Percentiles rank a stretch among this genome's conserved stretches.
Conservation (phyloP, 2,797 vertebrate genomes). For the Rachycentron canadum region DNA sequence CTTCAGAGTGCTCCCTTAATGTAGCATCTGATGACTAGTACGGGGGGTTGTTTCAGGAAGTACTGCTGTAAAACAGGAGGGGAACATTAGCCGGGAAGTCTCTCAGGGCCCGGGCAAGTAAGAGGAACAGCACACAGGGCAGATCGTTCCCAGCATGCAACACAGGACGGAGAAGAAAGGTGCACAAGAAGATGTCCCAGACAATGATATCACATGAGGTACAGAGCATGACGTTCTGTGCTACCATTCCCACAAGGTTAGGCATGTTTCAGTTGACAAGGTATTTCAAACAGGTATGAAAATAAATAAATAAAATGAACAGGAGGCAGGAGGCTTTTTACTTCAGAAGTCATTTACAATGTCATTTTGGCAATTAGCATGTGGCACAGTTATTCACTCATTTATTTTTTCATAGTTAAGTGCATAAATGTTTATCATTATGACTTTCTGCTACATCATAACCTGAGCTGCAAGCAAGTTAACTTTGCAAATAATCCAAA, state of each 20-base stretch:
- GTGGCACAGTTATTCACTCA: background rate
- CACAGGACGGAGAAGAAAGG: slow-evolving; percentile 65
- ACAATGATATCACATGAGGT: slow-evolving; percentile 59
- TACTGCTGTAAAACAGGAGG: slow-evolving; percentile 83
- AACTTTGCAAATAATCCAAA: slow-evolving; percentile 18
- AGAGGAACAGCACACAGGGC: slow-evolving; percentile 68
- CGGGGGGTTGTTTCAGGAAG: slow-evolving; percentile 84
- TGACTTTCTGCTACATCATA: background rate
- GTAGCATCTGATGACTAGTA: slow-evolving; percentile 85
- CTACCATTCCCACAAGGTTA: slow-evolving; percentile 39
- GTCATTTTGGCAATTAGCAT: background rate
- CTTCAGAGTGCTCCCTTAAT: slow-evolving; percentile 86
- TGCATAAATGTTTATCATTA: background rate
- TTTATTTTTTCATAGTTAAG: background rate
- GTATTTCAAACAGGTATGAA: slow-evolving; percentile 31
- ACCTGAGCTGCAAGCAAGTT: background rate
- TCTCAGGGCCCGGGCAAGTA: slow-evolving; percentile 72
- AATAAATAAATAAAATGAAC: slow-evolving; percentile 38
- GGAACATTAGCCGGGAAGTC: slow-evolving; percentile 83
- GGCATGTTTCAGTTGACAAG: slow-evolving; percentile 29
- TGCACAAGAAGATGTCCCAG: slow-evolving; percentile 62
- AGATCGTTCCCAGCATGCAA: slow-evolving; percentile 75
- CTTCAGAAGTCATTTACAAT: background rate
- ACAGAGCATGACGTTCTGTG: slow-evolving; percentile 59
- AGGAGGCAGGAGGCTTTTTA: background rate